These are phyloP conservation scores for Octodonta nipae DNA, from an alignment of 2,888 invertebrate genomes.

Conservation along the genomic window DNA sequence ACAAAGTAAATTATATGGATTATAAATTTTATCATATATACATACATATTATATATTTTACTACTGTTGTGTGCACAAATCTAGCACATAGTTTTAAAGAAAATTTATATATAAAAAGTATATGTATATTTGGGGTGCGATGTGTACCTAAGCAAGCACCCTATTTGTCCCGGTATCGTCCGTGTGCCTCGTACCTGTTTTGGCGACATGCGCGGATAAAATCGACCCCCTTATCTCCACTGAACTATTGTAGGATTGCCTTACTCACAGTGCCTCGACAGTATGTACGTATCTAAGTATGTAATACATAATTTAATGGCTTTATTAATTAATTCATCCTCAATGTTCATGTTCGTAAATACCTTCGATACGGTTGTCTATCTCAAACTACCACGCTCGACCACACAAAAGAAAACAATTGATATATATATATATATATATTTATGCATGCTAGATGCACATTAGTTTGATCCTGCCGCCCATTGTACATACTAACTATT, in stretches of 20 bases:
- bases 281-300: slow-evolving; percentile 36
- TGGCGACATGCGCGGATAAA: slow-evolving; percentile 31
- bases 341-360: slow-evolving; percentile 21
- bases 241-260: slow-evolving; percentile 66
- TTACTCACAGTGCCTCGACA: slow-evolving; percentile 68
- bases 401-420: too few relatives aligned
- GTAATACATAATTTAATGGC: slow-evolving; percentile 34
- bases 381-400: slow-evolving; percentile 16
- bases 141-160: slow-evolving; percentile 9
- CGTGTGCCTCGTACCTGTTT: slow-evolving; percentile 23
- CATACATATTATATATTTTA: slow-evolving; percentile 33
- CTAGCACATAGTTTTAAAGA: slow-evolving; percentile 37
- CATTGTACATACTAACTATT: too few relatives aligned
- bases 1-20: slow-evolving; percentile 32
- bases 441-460: too few relatives aligned
- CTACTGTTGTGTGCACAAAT: slow-evolving; percentile 39
- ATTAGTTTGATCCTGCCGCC: too few relatives aligned
- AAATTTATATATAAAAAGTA: slow-evolving; percentile 11
- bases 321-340: slow-evolving; percentile 28
- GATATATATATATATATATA: too few relatives aligned
- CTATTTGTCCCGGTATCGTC: slow-evolving; percentile 9
- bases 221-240: slow-evolving; percentile 46
- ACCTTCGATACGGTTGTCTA: slow-evolving; percentile 23
- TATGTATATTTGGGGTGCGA: too few relatives aligned
- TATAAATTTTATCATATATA: slow-evolving; percentile 33